Percentiles rank a stretch among this genome's conserved stretches.
Evolutionary conservation across 2,888 invertebrate species (phyloP).

Genomic region (Rugalucina vietnamica): DNA sequence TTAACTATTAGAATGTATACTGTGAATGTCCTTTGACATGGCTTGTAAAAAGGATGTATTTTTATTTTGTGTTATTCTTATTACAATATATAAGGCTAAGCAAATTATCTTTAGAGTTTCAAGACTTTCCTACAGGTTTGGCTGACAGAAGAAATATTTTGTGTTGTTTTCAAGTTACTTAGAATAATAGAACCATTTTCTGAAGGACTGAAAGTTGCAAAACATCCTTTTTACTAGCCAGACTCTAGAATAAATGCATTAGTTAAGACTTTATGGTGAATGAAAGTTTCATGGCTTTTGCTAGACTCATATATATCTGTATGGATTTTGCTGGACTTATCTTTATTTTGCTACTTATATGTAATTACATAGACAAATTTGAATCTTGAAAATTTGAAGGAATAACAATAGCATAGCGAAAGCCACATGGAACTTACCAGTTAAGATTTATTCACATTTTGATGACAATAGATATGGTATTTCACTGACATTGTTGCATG

Average conservation of each 20-base stretch:
- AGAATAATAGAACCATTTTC: neutral
- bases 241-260: no score
- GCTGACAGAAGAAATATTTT: neutral
- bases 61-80: neutral
- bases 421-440: neutral
- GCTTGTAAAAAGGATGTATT: neutral
- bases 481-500: conserved; percentile 1
- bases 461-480: neutral
- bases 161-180: neutral
- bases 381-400: neutral
- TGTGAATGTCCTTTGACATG: neutral
- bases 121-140: neutral
- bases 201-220: neutral
- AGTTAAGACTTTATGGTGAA: no score
- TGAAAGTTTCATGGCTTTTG: no score
- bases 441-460: neutral
- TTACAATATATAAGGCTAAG: neutral
- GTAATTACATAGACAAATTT: neutral
- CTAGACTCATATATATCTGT: no score
- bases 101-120: neutral
- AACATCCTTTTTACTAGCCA: no score
- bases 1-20: no score
- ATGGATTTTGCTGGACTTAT: neutral
- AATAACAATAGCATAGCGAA: neutral
- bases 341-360: neutral